phyloP scores from a whole-genome alignment of 1,140 invertebrate genomes.

The Mercenaria mercenaria region DNA sequence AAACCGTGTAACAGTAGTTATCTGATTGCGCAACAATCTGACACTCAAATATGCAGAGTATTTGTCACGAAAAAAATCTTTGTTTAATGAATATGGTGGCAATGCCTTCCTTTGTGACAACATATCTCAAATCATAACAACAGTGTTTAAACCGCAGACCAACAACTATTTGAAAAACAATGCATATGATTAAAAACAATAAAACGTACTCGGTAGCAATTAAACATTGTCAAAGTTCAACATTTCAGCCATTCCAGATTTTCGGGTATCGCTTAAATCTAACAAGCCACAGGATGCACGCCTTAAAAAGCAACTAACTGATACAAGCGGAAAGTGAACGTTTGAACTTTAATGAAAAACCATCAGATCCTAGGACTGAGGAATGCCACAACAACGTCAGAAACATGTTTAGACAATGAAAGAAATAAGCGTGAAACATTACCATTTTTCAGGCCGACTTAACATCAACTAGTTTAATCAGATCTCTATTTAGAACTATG shows the following conservation, averaged over 20 bases:
- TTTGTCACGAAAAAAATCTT: background rate
- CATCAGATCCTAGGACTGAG: background rate
- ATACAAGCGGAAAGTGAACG: background rate
- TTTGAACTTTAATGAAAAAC: constrained; percentile 6
- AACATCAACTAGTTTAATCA: background rate
- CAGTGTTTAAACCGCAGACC: no score
- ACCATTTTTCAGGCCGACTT: constrained; percentile 16
- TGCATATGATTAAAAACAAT: background rate
- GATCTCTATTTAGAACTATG: background rate
- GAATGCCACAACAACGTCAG: background rate
- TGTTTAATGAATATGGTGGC: no score
- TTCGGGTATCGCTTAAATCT: background rate
- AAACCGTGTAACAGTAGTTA: no score
- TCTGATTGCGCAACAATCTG: background rate
- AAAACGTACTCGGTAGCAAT: background rate
- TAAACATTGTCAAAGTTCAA: background rate
- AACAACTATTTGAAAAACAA: background rate
- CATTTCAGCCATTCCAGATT: background rate
- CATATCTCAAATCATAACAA: background rate
- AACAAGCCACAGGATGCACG: constrained; percentile 1
- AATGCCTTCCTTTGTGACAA: background rate
- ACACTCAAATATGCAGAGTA: constrained; percentile 15
- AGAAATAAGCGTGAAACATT: constrained; percentile 11
- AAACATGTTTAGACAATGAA: background rate
- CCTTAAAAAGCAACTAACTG: background rate